phyloP scores from a whole-genome alignment of 2,888 invertebrate species.

The Allygus modestus region DNA sequence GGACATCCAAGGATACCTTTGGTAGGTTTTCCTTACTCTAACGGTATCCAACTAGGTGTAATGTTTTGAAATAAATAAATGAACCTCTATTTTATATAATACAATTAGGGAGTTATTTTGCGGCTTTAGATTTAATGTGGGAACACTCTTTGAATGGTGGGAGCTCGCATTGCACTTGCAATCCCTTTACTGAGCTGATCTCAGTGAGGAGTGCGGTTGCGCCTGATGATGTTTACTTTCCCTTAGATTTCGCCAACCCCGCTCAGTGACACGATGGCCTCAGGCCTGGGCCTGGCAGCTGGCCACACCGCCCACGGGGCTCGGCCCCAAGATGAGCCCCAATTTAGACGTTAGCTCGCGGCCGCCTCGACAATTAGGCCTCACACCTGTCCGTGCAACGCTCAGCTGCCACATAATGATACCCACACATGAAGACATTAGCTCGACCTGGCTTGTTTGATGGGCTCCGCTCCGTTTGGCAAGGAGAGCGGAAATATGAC shows the following conservation, averaged over 20 bases:
- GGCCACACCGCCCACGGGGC: neutral
- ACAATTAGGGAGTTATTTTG: too few relatives aligned
- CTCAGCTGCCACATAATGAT: conserved; percentile 51
- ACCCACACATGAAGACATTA: conserved; percentile 57
- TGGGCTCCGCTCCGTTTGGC: conserved; percentile 48
- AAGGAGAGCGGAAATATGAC: conserved; percentile 45
- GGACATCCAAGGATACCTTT: too few relatives aligned
- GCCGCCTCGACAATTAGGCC: neutral
- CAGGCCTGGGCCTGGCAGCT: neutral
- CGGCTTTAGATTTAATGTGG: too few relatives aligned
- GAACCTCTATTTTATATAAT: too few relatives aligned
- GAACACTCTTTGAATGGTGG: too few relatives aligned
- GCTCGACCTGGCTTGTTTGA: conserved; percentile 30
- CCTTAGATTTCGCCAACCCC: neutral
- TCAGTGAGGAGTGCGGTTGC: too few relatives aligned
- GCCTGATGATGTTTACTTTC: too few relatives aligned
- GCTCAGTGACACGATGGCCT: neutral
- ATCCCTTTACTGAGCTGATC: too few relatives aligned
- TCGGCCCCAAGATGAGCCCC: conserved; percentile 41
- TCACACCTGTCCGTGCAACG: conserved; percentile 28
- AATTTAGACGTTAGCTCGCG: conserved; percentile 53
- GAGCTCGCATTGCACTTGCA: too few relatives aligned
- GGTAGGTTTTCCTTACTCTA: too few relatives aligned
- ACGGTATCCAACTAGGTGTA: too few relatives aligned
- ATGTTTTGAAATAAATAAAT: too few relatives aligned